Evolutionary conservation across 1,140 invertebrate species (phyloP), one percentile per base, ranked within the genome.

Genomic region (Euglossa dilemma): DNA sequence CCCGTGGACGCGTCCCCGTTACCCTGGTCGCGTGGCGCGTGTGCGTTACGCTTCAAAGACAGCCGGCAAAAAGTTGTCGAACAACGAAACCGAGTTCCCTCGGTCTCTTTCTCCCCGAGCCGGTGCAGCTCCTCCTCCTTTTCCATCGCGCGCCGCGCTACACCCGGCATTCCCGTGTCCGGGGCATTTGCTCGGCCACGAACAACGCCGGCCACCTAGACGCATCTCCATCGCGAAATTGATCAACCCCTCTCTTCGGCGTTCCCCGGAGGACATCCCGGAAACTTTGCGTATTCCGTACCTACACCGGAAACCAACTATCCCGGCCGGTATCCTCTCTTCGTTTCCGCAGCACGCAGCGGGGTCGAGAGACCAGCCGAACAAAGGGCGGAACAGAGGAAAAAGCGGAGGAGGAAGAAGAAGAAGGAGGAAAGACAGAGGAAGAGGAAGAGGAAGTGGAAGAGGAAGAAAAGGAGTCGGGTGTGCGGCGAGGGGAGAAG

Each of bases 221-320:
- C 83, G 85, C 81, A 80, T 87, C 81, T 80, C 81, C 85, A 80
- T 87, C 86, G 75, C 72, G 79, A 87, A 87, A 87, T 87, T 84
- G 86, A 87, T 87, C 81, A 87, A 61, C 56, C 77, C 82, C 73
- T 56, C 73, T 56, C 77, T 56, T 54, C 54, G 56, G 50, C 43
- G 73, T 67, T 76, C 63, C 61, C 80, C 63, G 52, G 80, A 67
- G 73, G 66, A 82, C 80, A 67, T 28, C 75, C 85, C 85, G 85
- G 75, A 83, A 70, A 83, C 85, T 87, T 87, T 71, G 86, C 81
- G 81, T 78, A 47, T 57, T 59, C 64, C 70, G 70, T 79, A 36
- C 36, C 36, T 20, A 67, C 50, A 78, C 63, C 85, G 80, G 85
- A 87, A 87, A 56, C 79, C 57, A 50, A 72, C 50, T 63, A 56